Percentiles rank a stretch among this genome's conserved stretches.
Evolutionary conservation across 2,888 invertebrate genomes (phyloP).

Genomic region (Tribolium freemani): DNA sequence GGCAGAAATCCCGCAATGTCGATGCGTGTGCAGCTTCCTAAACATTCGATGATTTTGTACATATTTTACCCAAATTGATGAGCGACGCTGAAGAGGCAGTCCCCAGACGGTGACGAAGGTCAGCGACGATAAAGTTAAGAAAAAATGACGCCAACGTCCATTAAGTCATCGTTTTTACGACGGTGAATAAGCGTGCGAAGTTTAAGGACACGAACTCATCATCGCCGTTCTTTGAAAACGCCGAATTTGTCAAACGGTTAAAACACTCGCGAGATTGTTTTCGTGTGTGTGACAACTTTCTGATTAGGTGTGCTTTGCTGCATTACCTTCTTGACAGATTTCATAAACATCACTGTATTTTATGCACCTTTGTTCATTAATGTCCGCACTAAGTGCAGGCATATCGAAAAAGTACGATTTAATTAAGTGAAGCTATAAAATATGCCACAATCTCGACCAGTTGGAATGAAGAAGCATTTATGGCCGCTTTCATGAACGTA

Average conservation of each 20-base stretch:
- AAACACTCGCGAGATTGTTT: conserved; percentile 8
- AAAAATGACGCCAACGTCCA: not conserved
- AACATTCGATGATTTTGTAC: conserved; percentile 19
- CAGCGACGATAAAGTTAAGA: not conserved
- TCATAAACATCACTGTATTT: conserved; percentile 40
- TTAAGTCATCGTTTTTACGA: not conserved
- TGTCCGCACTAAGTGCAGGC: conserved; percentile 38
- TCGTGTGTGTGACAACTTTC: conserved; percentile 6
- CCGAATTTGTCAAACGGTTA: conserved; percentile 35
- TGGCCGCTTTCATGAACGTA: conserved; percentile 39
- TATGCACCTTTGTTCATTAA: conserved; percentile 43
- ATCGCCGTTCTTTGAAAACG: conserved; percentile 4
- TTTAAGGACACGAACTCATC: conserved; percentile 28
- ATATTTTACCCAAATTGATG: not conserved
- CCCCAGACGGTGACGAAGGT: not conserved
- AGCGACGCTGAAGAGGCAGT: not conserved
- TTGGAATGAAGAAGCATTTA: conserved; percentile 44
- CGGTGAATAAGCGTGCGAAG: conserved; percentile 27
- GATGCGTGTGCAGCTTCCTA: conserved; percentile 40
- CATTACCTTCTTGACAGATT: conserved; percentile 30
- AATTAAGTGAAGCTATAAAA: conserved; percentile 47
- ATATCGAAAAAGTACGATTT: conserved; percentile 45
- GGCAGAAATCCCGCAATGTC: conserved; percentile 38
- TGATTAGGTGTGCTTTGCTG: conserved; percentile 22
- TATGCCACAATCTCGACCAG: conserved; percentile 40